A percentile compares a stretch with the other conserved stretches of the same genome.
These are phyloP conservation scores for Dasypolia templi DNA, from an alignment of 2,888 invertebrate genomes.

Conservation along the genomic window DNA sequence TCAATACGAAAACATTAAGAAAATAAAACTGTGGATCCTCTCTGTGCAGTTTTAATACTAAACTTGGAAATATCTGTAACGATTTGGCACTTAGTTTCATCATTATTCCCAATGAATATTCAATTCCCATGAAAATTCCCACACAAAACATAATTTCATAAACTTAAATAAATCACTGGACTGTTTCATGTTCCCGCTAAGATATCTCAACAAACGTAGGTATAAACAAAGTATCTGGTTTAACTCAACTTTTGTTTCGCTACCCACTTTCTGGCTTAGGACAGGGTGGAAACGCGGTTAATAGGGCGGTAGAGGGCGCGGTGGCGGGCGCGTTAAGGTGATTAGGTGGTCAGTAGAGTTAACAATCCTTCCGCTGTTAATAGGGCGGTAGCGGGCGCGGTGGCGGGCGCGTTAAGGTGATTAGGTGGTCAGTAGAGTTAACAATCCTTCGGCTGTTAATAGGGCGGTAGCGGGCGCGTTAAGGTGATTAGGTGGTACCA, in stretches of 20 bases:
- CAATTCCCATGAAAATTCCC: background rate
- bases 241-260: conserved; percentile 52
- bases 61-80: too few relatives aligned
- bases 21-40: too few relatives aligned
- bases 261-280: conserved; percentile 19
- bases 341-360: background rate
- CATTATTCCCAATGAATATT: background rate
- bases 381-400: background rate
- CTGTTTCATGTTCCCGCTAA: conserved; percentile 53
- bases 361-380: background rate
- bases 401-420: background rate
- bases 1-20: too few relatives aligned
- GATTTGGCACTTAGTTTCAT: background rate
- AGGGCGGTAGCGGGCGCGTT: too few relatives aligned
- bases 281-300: background rate
- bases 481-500: too few relatives aligned
- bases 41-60: too few relatives aligned
- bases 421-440: background rate
- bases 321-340: background rate
- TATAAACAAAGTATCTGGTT: conserved; percentile 52
- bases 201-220: conserved; percentile 34
- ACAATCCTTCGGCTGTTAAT: background rate
- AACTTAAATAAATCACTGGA: conserved; percentile 36
- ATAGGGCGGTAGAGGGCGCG: background rate
- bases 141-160: conserved; percentile 13